Evolutionary conservation across 2,797 vertebrate species (phyloP), one percentile per base, ranked within the genome.

Genomic region (Chrysocyon brachyurus): DNA sequence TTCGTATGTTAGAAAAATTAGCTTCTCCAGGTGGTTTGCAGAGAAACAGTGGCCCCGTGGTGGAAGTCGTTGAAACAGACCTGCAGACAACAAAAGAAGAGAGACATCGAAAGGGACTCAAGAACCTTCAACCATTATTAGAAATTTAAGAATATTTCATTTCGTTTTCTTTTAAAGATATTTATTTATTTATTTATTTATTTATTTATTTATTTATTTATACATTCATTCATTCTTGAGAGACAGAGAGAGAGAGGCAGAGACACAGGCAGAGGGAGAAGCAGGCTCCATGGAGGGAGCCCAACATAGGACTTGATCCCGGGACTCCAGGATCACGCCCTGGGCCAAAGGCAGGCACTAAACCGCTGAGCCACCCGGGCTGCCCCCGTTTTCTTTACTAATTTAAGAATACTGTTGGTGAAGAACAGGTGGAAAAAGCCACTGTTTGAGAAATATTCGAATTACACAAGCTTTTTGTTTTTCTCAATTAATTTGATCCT

Each of bases 341-440:
- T 7, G 40, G 40, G 40, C 40, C 40, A 46, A 46, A 46, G 40
- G 40, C 40, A 46, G 40, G 40, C 40, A 8, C 40, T 46, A 46
- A 46, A 46, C 40, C 40, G 40, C 40, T 7, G 40, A 46, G 40
- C 40, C 40, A 46, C 40, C 40, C 7, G 7, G 40, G 40, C 40
- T 46, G 40, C 40, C 40, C 40, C 40, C 40, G 22, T 57, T 73
- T 90, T 73, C 49, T 66, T 90, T 87, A 92, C 26, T 79, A 70
- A 28, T 66, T 95, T 90, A 82, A 75, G 73, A 87, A 66, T 59
- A 21, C 12, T 59, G 3, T 95, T 88, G 93, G 2, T 78, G 78
- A 54, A 79, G 63, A 87, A 6, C 11, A 63, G 66, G 73, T 84
- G 31, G 8, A 49, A 90, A 70, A 73, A 72, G 59, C 26, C 1